phyloP scores from a whole-genome alignment of 2,797 vertebrate genomes.

The Chelidonichthys spinosus region DNA sequence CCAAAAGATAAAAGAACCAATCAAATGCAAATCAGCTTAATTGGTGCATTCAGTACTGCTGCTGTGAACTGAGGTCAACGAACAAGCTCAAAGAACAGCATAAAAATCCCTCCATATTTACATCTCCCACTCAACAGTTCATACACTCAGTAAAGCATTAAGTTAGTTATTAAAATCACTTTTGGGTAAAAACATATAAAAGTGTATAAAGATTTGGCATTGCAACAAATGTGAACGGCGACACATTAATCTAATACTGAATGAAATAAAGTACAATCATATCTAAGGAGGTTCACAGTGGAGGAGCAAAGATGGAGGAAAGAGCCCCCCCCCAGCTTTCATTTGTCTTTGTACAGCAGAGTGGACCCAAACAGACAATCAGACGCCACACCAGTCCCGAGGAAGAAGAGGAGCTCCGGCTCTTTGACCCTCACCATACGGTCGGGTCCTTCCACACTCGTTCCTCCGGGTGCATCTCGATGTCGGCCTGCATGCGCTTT shows the following conservation, averaged over 20 bases:
- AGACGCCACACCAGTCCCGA: conserved; percentile 49
- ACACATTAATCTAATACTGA: conserved; percentile 43
- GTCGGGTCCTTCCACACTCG: conserved; percentile 45
- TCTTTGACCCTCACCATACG: conserved; percentile 72
- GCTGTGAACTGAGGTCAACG: conserved; percentile 58
- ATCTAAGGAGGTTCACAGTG: conserved; percentile 29
- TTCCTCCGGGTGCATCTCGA: conserved; percentile 41
- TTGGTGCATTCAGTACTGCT: conserved; percentile 32
- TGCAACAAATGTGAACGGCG: conserved; percentile 13
- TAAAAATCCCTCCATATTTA: conserved; percentile 54
- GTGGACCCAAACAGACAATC: conserved; percentile 46
- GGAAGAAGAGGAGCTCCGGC: conserved; percentile 37
- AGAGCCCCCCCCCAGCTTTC: conserved; percentile 20
- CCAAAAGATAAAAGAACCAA: not conserved
- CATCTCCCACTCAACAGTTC: conserved; percentile 26
- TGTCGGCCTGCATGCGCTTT: conserved; percentile 48
- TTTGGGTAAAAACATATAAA: conserved; percentile 41
- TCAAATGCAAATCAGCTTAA: not conserved
- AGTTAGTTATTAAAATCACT: conserved; percentile 15
- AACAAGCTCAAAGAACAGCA: conserved; percentile 27
- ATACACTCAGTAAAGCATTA: conserved; percentile 12
- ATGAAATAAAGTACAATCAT: conserved; percentile 20
- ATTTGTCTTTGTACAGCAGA: conserved; percentile 52
- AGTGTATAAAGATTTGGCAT: conserved; percentile 17
- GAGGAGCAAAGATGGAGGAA: conserved; percentile 59